Evolutionary conservation across 2,113 vertebrate genomes (phyloP), one percentile per base, ranked within the genome.

Genomic region (Oncorhynchus clarkii): DNA sequence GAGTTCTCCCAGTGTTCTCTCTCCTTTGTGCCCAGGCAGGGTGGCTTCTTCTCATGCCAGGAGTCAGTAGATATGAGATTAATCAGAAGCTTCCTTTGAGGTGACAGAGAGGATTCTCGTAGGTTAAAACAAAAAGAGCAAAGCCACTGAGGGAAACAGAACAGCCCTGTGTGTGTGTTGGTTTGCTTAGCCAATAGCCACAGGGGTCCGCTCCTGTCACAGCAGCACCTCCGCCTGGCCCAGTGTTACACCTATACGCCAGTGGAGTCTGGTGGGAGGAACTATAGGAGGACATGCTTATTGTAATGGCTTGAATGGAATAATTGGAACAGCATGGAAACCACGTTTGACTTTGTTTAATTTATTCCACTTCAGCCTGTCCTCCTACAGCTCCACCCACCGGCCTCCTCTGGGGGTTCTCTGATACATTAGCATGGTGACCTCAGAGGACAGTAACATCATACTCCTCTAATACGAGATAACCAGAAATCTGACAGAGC

Each of bases 1-100:
- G 70, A 74, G 67, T 70, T 59, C 77, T 72, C 83, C 75, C 65
- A 84, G 27, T 67, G 14, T 12, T 34, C 77, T 39, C 22, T 0
- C 0, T 72, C 67, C 20, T 18, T 49, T 75, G 67, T 22, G 72
- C 66, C 77, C 7, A 49, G 49, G 74, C 60, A 1, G 13, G 6
- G 71, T 68, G 64, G 2, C 49, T 51, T 67, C 11, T 31, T 31
- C 59, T 62, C 27, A 16, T 67, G 24, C 27, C 27, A 3, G 13
- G 65, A 16, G 59, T 7, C 59, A 18, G 34, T 51, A 16, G 49
- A 39, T 39, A 8, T 8, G 6, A 39, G 34, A 51, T 51, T 14
- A 51, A 13, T 51, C 60, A 64, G 20, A 64, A 2, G 34, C 60
- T 64, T 64, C 60, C n/a, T 2, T 64, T 64, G 20, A 20, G 5